Evolutionary conservation across 2,888 invertebrate species (phyloP).

Genomic region (Cephus sareptanus): DNA sequence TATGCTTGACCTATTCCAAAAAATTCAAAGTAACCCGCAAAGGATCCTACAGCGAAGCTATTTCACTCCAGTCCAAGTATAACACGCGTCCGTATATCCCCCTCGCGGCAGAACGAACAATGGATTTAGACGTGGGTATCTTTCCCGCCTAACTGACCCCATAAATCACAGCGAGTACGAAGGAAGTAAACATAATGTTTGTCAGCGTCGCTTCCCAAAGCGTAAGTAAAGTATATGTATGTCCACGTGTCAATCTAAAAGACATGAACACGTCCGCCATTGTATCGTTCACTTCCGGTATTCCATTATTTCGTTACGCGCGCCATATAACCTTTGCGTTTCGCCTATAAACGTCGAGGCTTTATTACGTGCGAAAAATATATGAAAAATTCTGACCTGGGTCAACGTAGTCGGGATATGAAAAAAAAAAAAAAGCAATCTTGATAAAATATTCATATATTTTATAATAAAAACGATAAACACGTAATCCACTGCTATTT

Average conservation of each 20-base stretch:
- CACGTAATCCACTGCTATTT: not conserved
- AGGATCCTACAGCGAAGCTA: not conserved
- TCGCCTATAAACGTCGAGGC: not conserved
- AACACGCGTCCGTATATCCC: not conserved
- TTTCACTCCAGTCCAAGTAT: not conserved
- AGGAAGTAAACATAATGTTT: constrained; percentile 26
- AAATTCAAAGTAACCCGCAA: not conserved
- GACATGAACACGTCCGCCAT: constrained; percentile 23
- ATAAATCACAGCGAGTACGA: constrained; percentile 21
- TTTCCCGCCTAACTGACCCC: constrained; percentile 18
- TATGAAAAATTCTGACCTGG: not conserved
- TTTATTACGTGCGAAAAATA: not conserved
- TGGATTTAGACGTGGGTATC: constrained; percentile 25
- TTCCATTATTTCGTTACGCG: not conserved
- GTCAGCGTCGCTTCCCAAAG: constrained; percentile 16
- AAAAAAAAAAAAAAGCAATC: too few species aligned
- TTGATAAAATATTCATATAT: too few species aligned
- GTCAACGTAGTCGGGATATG: not conserved
- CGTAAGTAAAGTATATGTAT: not conserved
- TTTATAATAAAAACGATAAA: too few species aligned
- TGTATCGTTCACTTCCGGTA: constrained; percentile 23
- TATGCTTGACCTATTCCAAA: not conserved
- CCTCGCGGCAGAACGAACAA: constrained; percentile 17
- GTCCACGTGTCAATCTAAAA: not conserved
- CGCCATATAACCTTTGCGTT: not conserved